Conservation (phyloP, 2,113 vertebrate species). For the Delphinus delphis region DNA sequence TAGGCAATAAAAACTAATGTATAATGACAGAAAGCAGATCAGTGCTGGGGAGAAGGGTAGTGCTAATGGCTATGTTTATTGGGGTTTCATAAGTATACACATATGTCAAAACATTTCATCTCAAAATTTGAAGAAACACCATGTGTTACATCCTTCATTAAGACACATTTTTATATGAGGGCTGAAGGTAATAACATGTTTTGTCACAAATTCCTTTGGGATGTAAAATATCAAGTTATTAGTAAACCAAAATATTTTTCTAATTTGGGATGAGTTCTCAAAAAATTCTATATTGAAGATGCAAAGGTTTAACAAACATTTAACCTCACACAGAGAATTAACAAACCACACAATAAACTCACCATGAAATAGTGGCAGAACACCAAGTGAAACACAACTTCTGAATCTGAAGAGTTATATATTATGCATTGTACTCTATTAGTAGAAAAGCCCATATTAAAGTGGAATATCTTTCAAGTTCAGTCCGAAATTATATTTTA, state of each 20-base stretch:
- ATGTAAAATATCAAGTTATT: not conserved
- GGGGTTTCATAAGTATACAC: not conserved
- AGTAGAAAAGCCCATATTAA: not conserved
- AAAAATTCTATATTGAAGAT: not conserved
- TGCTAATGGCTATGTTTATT: not conserved
- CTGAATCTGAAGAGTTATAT: not conserved
- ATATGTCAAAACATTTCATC: not conserved
- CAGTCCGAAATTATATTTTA: not conserved
- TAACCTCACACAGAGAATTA: not conserved
- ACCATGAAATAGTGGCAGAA: not conserved
- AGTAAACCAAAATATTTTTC: not conserved
- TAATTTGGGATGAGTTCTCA: not conserved
- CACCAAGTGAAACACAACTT: not conserved
- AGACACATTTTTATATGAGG: not conserved
- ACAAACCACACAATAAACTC: not conserved
- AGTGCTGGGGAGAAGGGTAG: not conserved
- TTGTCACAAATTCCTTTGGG: not conserved
- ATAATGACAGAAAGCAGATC: not conserved
- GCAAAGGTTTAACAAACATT: not conserved
- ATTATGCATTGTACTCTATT: not conserved
- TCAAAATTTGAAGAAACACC: not conserved
- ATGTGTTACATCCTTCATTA: not conserved
- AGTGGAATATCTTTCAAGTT: not conserved
- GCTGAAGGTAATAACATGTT: not conserved
- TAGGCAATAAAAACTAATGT: not conserved